These are phyloP conservation scores for Pheosia gnoma DNA, from an alignment of 2,888 invertebrate genomes.

Conservation along the genomic window DNA sequence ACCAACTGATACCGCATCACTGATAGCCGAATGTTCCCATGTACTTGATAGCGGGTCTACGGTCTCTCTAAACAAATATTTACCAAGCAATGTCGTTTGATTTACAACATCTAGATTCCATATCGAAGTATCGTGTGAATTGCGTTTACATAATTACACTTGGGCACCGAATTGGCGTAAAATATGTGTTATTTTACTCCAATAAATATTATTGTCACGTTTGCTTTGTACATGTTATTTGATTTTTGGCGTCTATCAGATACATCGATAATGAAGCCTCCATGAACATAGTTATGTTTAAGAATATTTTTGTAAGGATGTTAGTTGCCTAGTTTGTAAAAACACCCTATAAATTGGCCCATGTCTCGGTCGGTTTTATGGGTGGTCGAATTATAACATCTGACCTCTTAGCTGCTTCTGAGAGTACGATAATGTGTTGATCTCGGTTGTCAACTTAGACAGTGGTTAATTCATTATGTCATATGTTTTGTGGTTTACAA, in stretches of 20 bases:
- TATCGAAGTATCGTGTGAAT: conserved; percentile 5
- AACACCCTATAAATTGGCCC: no score
- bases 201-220: background rate
- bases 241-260: background rate
- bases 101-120: conserved; percentile 6
- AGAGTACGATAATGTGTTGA: no score
- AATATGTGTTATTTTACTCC: background rate
- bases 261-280: no score
- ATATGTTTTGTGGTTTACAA: no score
- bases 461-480: no score
- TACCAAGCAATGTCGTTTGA: background rate
- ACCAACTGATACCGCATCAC: conserved; percentile 30
- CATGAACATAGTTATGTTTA: no score
- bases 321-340: no score
- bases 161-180: background rate
- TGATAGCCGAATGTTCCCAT: conserved; percentile 44
- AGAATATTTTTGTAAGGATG: no score
- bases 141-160: background rate
- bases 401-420: no score
- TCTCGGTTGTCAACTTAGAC: no score
- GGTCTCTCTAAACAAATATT: conserved; percentile 1
- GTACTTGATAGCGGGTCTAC: conserved; percentile 12
- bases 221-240: background rate
- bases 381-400: no score
- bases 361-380: no score